These are phyloP conservation scores for Elmis aenea DNA, from an alignment of 2,888 invertebrate genomes.

Conservation along the genomic window DNA sequence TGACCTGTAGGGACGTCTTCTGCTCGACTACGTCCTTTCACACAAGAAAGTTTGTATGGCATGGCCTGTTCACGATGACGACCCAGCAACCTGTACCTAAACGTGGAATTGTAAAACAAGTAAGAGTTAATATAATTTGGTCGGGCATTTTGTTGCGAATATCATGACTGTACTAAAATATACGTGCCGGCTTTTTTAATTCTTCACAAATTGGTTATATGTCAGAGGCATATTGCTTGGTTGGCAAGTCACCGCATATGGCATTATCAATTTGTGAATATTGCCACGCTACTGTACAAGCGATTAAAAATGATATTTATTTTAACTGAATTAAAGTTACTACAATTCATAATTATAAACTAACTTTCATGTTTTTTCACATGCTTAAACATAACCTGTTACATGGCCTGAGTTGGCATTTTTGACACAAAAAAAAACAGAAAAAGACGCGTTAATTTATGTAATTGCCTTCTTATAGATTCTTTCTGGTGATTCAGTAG, in stretches of 20 bases:
- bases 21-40: slow-evolving; percentile 19
- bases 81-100: slow-evolving; percentile 48
- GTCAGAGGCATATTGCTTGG: too few relatives aligned
- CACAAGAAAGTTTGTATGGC: too few relatives aligned
- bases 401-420: slow-evolving; percentile 35
- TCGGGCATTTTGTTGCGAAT: slow-evolving; percentile 1
- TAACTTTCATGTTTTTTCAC: too few relatives aligned
- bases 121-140: slow-evolving; percentile 39
- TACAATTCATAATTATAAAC: too few relatives aligned
- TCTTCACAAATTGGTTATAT: slow-evolving; percentile 1
- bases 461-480: slow-evolving; percentile 58
- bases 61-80: slow-evolving; percentile 56
- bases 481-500: slow-evolving; percentile 91
- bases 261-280: slow-evolving; percentile 12
- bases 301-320: too few relatives aligned
- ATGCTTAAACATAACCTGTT: too few relatives aligned
- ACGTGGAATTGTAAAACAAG: slow-evolving; percentile 60
- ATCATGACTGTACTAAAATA: background rate
- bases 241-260: slow-evolving; percentile 35
- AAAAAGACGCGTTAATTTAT: slow-evolving; percentile 3
- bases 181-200: background rate
- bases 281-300: slow-evolving; percentile 9
- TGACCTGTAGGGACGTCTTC: slow-evolving; percentile 27
- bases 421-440: slow-evolving; percentile 19
- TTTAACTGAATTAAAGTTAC: too few relatives aligned